These are phyloP conservation scores for Acanthiza pusilla DNA, from an alignment of 2,797 vertebrate species.

Conservation along the genomic window DNA sequence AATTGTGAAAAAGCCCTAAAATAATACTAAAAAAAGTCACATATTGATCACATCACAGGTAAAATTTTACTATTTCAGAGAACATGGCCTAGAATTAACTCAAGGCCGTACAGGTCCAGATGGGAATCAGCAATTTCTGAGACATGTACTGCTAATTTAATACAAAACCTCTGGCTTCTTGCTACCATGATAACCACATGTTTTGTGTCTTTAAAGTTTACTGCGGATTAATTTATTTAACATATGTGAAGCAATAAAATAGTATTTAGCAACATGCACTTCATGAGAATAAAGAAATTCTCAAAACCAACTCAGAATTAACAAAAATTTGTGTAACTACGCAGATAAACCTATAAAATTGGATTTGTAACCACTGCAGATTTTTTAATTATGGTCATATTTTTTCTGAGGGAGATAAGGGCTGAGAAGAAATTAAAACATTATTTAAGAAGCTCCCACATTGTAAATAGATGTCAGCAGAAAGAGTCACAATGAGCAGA, in stretches of 20 bases:
- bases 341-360: neutral
- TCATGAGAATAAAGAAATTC: neutral
- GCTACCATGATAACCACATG: neutral
- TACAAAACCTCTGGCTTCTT: neutral
- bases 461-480: neutral
- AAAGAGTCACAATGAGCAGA: neutral
- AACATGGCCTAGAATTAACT: neutral
- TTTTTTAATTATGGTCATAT: neutral
- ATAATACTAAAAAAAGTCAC: neutral
- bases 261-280: neutral
- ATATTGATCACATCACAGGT: neutral
- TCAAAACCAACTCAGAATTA: neutral
- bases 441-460: neutral
- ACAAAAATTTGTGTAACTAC: neutral
- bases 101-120: neutral
- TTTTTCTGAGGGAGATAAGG: neutral
- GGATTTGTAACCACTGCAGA: neutral
- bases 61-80: neutral
- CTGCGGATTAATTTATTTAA: neutral
- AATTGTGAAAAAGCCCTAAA: neutral
- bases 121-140: neutral
- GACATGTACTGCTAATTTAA: neutral
- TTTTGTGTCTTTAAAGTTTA: neutral
- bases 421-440: neutral
- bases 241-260: neutral